Evolutionary conservation across 2,888 invertebrate species (phyloP).

Genomic region (Balanococcus diminutus): DNA sequence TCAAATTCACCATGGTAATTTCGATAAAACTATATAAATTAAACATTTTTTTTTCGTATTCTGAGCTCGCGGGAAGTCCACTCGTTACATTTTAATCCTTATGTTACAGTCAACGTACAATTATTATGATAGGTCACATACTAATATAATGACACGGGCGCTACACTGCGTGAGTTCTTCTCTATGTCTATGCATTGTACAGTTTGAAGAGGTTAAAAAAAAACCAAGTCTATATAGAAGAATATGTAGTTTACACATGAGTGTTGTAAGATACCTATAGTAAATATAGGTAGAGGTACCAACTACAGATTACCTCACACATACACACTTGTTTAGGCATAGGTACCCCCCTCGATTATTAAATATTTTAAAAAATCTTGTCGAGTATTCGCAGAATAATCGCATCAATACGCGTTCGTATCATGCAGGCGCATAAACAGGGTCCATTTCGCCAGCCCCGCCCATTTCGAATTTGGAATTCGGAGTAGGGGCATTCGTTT

Average conservation of each 20-base stretch:
- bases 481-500: too few species aligned
- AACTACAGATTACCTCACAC: background rate
- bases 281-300: background rate
- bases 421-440: slow-evolving; percentile 17
- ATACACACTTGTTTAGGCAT: background rate
- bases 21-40: background rate
- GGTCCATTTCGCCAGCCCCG: too few species aligned
- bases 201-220: background rate
- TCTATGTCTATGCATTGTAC: background rate
- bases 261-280: background rate
- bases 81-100: slow-evolving; percentile 40
- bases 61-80: slow-evolving; percentile 2
- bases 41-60: background rate
- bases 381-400: slow-evolving; percentile 9
- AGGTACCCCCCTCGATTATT: background rate
- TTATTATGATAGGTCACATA: slow-evolving; percentile 24
- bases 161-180: slow-evolving; percentile 22
- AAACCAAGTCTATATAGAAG: background rate
- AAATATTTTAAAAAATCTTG: background rate
- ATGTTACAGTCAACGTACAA: slow-evolving; percentile 33
- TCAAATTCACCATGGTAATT: background rate
- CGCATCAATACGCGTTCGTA: slow-evolving; percentile 28
- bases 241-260: background rate
- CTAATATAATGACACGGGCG: background rate
- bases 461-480: too few species aligned